phyloP scores from a whole-genome alignment of 2,113 vertebrate genomes.

The Tetraodon nigroviridis region DNA sequence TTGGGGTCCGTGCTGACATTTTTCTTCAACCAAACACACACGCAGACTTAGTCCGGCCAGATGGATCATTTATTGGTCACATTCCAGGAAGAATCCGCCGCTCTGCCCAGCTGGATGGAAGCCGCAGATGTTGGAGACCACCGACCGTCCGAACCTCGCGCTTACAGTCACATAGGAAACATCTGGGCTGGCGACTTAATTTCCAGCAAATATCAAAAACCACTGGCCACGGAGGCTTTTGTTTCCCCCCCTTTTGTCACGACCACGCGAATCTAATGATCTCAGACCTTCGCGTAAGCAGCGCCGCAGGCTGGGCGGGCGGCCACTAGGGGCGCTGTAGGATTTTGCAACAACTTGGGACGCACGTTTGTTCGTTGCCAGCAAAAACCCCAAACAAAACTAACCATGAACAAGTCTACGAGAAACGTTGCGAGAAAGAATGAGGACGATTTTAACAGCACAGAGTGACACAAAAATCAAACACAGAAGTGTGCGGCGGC shows the following conservation, averaged over 20 bases:
- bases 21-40: too few relatives aligned
- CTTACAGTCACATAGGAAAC: neutral
- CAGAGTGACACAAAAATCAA: too few relatives aligned
- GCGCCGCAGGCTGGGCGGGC: constrained; percentile 16
- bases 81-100: too few relatives aligned
- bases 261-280: neutral
- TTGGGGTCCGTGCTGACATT: too few relatives aligned
- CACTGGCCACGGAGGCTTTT: neutral
- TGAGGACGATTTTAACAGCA: neutral
- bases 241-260: neutral
- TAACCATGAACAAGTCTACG: neutral
- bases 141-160: too few relatives aligned
- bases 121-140: too few relatives aligned
- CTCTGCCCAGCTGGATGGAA: too few relatives aligned
- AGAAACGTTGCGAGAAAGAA: too few relatives aligned
- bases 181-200: neutral
- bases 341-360: constrained; percentile 46
- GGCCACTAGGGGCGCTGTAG: constrained; percentile 57
- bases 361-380: neutral
- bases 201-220: neutral
- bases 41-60: too few relatives aligned
- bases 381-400: too few relatives aligned
- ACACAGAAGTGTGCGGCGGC: neutral
- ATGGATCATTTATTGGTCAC: too few relatives aligned
- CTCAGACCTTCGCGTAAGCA: too few relatives aligned